Percentiles rank a stretch among this genome's conserved stretches.
phyloP scores from a whole-genome alignment of 2,113 vertebrate genomes.

The Rhinopithecus roxellana region DNA sequence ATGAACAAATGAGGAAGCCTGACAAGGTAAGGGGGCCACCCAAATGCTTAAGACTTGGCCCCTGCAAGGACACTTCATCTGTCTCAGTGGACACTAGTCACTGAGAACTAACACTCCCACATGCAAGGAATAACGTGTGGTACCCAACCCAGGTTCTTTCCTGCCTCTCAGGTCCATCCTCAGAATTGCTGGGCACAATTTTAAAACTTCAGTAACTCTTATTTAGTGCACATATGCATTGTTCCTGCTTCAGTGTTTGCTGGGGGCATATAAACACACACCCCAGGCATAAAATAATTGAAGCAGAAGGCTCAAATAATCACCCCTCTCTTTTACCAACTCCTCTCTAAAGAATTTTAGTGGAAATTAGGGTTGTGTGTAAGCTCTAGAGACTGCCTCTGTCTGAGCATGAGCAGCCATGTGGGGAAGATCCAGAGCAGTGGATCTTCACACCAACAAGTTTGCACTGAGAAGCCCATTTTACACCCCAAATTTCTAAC shows the following conservation, averaged over 20 bases:
- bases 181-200: neutral
- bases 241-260: neutral
- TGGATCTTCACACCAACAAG: accelerated
- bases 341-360: neutral
- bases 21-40: accelerated
- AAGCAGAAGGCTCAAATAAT: neutral
- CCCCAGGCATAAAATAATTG: neutral
- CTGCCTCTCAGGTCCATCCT: neutral
- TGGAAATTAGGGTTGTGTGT: neutral
- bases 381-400: neutral
- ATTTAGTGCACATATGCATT: accelerated
- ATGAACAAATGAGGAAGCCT: neutral
- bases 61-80: neutral
- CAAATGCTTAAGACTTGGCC: accelerated
- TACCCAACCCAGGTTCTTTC: too few relatives aligned
- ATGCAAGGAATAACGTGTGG: neutral
- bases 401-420: neutral
- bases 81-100: neutral
- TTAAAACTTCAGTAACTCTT: neutral
- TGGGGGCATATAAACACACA: conserved; percentile 17
- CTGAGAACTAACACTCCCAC: accelerated
- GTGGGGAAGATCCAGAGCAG: neutral
- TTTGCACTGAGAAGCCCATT: accelerated
- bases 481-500: neutral
- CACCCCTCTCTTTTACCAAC: neutral